These are phyloP conservation scores for Prorops nasuta DNA, from an alignment of 1,140 invertebrate genomes.

Conservation along the genomic window DNA sequence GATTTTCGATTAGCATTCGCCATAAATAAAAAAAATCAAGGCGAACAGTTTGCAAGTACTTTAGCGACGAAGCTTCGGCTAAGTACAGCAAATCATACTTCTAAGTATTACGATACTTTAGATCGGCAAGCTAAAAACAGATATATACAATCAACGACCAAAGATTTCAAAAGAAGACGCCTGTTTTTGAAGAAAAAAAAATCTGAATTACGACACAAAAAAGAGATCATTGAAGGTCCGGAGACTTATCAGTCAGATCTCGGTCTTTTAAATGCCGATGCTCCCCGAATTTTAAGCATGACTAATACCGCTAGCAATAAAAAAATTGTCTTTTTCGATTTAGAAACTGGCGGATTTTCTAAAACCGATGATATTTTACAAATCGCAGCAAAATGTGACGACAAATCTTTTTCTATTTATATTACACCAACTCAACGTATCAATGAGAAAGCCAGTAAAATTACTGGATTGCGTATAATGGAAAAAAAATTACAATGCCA, in stretches of 20 bases:
- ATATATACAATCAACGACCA: not conserved
- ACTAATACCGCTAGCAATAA: not conserved
- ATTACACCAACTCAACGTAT: slow-evolving; percentile 56
- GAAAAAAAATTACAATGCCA: not conserved
- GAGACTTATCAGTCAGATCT: slow-evolving; percentile 7
- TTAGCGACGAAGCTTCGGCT: not conserved
- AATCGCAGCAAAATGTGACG: slow-evolving; percentile 7
- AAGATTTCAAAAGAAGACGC: slow-evolving; percentile 1
- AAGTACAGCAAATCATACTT: not conserved
- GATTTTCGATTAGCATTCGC: slow-evolving; percentile 8
- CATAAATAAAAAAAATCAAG: slow-evolving; percentile 22
- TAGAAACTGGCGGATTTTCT: slow-evolving; percentile 10
- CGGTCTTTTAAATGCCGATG: slow-evolving; percentile 16
- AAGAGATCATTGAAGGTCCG: not conserved
- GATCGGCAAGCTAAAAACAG: not conserved
- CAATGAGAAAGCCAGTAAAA: slow-evolving; percentile 2
- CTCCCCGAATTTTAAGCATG: not conserved
- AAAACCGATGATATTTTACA: slow-evolving; percentile 9
- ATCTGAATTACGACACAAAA: slow-evolving; percentile 6
- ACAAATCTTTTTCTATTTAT: slow-evolving; percentile 2
- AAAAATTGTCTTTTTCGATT: slow-evolving; percentile 6
- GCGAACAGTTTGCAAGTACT: slow-evolving; percentile 8
- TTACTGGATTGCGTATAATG: slow-evolving; percentile 2
- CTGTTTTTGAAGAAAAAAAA: not conserved
- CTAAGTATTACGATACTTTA: not conserved